A percentile compares a stretch with the other conserved stretches of the same genome.
phyloP scores from a whole-genome alignment of 2,113 vertebrate species.

The Eubucco bourcierii region DNA sequence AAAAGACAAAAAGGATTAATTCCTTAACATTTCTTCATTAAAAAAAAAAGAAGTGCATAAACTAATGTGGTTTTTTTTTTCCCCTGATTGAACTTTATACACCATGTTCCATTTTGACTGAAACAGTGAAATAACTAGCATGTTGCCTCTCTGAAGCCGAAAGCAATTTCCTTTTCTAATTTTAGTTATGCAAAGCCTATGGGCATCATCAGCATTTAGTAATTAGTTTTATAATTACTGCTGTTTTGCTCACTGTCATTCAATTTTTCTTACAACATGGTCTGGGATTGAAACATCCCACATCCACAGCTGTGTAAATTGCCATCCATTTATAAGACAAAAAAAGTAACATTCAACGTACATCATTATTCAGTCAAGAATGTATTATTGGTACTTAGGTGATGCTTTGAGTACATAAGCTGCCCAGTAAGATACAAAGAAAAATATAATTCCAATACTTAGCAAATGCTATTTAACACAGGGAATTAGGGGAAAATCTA shows the following conservation, averaged over 20 bases:
- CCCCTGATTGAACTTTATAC: conserved; percentile 76
- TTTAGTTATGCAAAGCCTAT: conserved; percentile 99
- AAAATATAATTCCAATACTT: conserved; percentile 44
- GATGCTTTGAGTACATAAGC: conserved; percentile 69
- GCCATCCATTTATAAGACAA: conserved; percentile 90
- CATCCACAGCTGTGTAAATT: conserved; percentile 96
- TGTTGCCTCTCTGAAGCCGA: conserved; percentile 89
- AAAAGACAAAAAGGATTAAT: conserved; percentile 64
- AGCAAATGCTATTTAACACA: conserved; percentile 3
- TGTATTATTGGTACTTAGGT: conserved; percentile 74
- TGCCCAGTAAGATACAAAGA: conserved; percentile 58
- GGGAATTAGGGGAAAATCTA: not conserved
- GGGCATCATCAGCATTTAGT: conserved; percentile 99
- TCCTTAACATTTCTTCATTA: conserved; percentile 51
- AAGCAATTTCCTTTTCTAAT: conserved; percentile 99
- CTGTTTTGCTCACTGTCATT: conserved; percentile 97
- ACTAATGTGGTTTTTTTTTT: conserved; percentile 68
- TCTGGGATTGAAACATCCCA: conserved; percentile 95
- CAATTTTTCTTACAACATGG: conserved; percentile 96
- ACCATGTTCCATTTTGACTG: conserved; percentile 81
- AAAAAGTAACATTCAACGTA: conserved; percentile 81
- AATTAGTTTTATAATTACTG: conserved; percentile 99
- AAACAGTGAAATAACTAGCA: conserved; percentile 83
- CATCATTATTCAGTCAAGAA: conserved; percentile 83
- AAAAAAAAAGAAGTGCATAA: conserved; percentile 71